Evolutionary conservation across 2,113 vertebrate species (phyloP).

Genomic region (Callaeas wilsoni): DNA sequence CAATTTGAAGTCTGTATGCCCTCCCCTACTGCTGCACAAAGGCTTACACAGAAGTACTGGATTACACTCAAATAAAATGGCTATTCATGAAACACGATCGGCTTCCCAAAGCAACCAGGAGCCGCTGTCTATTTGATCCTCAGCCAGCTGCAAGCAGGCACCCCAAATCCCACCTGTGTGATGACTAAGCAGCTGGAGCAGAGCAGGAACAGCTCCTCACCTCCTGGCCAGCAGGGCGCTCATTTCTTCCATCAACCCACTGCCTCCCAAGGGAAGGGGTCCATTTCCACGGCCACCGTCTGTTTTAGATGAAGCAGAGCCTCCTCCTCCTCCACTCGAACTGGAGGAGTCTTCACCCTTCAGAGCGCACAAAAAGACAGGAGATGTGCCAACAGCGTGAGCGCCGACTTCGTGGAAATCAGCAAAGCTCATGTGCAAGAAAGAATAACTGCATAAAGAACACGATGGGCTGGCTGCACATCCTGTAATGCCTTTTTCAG

Average conservation of each 20-base stretch:
- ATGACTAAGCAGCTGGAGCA: not conserved
- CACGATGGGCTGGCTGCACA: not conserved
- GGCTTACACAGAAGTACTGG: not conserved
- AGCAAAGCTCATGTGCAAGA: not conserved
- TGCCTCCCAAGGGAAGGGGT: slow-evolving; percentile 84
- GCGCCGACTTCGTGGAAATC: not conserved
- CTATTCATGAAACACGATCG: not conserved
- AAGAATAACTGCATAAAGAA: not conserved
- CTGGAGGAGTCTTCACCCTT: slow-evolving; percentile 84
- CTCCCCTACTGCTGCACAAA: not conserved
- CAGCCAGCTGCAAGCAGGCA: not conserved
- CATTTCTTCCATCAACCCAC: slow-evolving; percentile 98
- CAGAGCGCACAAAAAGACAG: slow-evolving; percentile 23
- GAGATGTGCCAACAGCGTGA: not conserved
- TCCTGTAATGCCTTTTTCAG: not conserved
- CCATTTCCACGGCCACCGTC: slow-evolving; percentile 89
- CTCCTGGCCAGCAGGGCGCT: slow-evolving; percentile 97
- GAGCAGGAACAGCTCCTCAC: slow-evolving; percentile 62
- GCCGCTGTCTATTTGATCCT: not conserved
- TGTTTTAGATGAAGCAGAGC: slow-evolving; percentile 76
- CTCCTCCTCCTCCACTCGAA: slow-evolving; percentile 66
- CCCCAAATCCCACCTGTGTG: not conserved
- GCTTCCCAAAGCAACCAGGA: not conserved
- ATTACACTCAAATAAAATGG: not conserved
- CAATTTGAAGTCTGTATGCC: not conserved